Base-by-base conservation (phyloP, 1,140 invertebrate genomes). In the Dendrolimus punctatus region DNA sequence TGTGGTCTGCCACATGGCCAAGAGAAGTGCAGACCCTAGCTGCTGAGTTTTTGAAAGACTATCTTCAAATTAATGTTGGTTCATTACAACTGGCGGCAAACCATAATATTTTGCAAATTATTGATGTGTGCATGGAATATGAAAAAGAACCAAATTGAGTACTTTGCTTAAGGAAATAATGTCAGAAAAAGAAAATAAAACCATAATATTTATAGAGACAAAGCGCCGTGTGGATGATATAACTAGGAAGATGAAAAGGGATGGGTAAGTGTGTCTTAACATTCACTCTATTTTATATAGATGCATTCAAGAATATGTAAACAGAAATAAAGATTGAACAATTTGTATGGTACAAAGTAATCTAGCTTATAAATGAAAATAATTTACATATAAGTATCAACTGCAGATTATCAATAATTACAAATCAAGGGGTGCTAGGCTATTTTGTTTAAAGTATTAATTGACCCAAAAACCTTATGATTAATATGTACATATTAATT, bases 1-100 rank as follows among this genome's bases (percentile, higher is more conserved):
- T 98, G 96, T 98, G 96, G 95, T 96, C 95, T 62, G 96, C 96
- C 4, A 98, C 96, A 1, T 98, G 96, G 96, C 96, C 96, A 2
- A 95, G 96, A 76, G 96, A 98, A 89, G 96, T 98, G 1, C 91
- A 93, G 69, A 91, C 90, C 66, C 80, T 98, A 45, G 96, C 96
- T 40, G 92, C 95, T 68, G 96, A 98, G 73, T 98, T 97, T 80
- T 88, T 98, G 5, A 92, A 91, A 62, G 93, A 97, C 72, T 96
- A 96, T 67, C 89, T 94, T 51, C 95, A 97, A 82, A 92, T 98
- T 42, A 98, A 97, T 85, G 94, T 98, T 73, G 96, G 96, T 38
- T 95, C 95, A 5, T 76, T 96, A 8, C 91, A 93, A 64, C 85
- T 98, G 23, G 90, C 94, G 51, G 96, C 96, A 4, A 98, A 98